Conservation (phyloP, 2,888 invertebrate species). For the Charanyca ferruginea region DNA sequence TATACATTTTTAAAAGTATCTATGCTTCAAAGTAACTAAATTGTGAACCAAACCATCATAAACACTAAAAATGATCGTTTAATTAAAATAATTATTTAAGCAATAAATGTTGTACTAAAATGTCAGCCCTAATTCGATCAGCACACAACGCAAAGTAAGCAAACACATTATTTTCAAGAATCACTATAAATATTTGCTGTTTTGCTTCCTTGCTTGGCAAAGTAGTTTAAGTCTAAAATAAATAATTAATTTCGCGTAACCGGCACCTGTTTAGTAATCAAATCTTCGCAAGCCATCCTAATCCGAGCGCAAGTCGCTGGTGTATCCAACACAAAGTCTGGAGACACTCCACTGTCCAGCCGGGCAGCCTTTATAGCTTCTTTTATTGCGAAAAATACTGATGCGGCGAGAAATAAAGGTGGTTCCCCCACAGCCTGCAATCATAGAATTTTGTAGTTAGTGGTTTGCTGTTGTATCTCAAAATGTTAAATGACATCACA, state of each 20-base stretch:
- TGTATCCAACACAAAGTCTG: constrained; percentile 93
- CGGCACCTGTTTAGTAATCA: constrained; percentile 94
- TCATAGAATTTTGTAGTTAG: constrained; percentile 4
- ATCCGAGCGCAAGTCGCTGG: constrained; percentile 97
- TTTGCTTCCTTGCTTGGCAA: not conserved
- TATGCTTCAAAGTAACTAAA: not conserved
- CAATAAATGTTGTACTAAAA: not conserved
- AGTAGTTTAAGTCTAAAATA: not conserved
- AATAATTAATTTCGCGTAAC: constrained; percentile 25
- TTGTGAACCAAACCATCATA: not conserved
- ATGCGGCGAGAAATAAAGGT: constrained; percentile 96
- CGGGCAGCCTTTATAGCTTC: constrained; percentile 96
- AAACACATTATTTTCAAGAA: not conserved
- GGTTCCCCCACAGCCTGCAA: constrained; percentile 98
- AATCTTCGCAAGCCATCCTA: constrained; percentile 96
- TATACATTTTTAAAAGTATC: not conserved
- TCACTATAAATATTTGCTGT: not conserved
- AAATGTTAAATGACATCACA: too few relatives aligned
- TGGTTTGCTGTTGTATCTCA: not conserved
- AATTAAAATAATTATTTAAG: too few relatives aligned
- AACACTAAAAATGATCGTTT: not conserved
- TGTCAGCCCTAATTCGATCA: not conserved
- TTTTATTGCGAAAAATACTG: constrained; percentile 97
- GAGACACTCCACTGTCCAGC: constrained; percentile 91
- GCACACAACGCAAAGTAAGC: not conserved